Evolutionary conservation across 2,888 invertebrate species (phyloP).

Genomic region (Coleophora flavipennella): DNA sequence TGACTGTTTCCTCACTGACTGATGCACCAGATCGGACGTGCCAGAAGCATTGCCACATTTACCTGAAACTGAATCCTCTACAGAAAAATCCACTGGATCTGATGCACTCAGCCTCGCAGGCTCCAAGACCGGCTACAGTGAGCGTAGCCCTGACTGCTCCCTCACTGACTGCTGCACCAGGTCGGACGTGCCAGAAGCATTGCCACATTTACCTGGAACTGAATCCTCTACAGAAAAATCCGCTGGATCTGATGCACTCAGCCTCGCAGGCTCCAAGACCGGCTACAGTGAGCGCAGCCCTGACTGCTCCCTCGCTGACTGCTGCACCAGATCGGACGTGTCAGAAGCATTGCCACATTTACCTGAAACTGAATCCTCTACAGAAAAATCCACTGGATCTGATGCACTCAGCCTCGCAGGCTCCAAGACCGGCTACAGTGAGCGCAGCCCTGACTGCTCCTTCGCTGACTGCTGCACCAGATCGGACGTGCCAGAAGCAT

Average conservation of each 20-base stretch:
- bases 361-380: slow-evolving; percentile 85
- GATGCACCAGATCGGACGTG: slow-evolving; percentile 82
- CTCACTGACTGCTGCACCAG: slow-evolving; percentile 78
- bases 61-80: slow-evolving; percentile 85
- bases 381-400: slow-evolving; percentile 82
- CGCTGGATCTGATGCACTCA: slow-evolving; percentile 80
- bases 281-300: slow-evolving; percentile 78
- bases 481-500: slow-evolving; percentile 87
- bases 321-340: slow-evolving; percentile 82
- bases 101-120: slow-evolving; percentile 86
- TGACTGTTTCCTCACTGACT: slow-evolving; percentile 74
- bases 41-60: slow-evolving; percentile 85
- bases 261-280: slow-evolving; percentile 86
- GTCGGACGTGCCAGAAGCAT: slow-evolving; percentile 87
- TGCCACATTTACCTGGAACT: slow-evolving; percentile 83
- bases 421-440: slow-evolving; percentile 79
- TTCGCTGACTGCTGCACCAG: slow-evolving; percentile 78
- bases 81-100: slow-evolving; percentile 84
- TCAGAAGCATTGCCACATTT: slow-evolving; percentile 85
- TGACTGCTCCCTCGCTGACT: slow-evolving; percentile 74
- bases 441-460: slow-evolving; percentile 77
- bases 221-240: slow-evolving; percentile 88
- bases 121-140: slow-evolving; percentile 81
- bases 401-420: slow-evolving; percentile 86
- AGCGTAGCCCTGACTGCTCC: slow-evolving; percentile 77